A percentile compares a stretch with the other conserved stretches of the same genome.
These are phyloP conservation scores for Brachyopa scutellaris DNA, from an alignment of 2,888 invertebrate genomes.

Conservation along the genomic window DNA sequence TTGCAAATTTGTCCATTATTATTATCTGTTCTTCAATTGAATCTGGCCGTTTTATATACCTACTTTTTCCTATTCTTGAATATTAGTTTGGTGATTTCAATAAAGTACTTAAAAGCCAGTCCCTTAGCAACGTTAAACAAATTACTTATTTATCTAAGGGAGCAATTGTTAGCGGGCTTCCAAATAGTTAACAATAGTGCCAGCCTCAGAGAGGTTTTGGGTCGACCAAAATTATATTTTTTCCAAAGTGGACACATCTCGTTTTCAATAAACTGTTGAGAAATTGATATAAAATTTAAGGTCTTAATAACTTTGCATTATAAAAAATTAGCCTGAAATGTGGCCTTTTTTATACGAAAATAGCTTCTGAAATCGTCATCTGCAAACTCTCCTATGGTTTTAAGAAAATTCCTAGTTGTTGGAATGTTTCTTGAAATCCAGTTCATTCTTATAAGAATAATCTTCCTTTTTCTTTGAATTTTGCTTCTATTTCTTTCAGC, in stretches of 20 bases:
- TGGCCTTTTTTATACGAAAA: background rate
- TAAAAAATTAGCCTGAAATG: background rate
- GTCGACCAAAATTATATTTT: background rate
- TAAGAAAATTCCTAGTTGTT: background rate
- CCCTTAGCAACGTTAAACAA: background rate
- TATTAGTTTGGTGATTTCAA: too few relatives aligned
- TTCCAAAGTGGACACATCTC: background rate
- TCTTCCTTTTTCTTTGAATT: background rate
- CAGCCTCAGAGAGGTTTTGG: background rate
- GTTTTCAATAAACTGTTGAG: background rate
- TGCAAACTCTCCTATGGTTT: background rate
- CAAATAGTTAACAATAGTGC: background rate
- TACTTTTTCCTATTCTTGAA: too few relatives aligned
- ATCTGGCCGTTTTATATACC: too few relatives aligned
- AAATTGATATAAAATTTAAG: background rate
- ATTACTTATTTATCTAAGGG: background rate
- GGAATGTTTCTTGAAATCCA: background rate
- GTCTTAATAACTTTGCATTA: background rate
- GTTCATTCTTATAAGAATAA: background rate
- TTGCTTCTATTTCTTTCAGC: background rate
- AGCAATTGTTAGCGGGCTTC: background rate
- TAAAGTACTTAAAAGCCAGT: too few relatives aligned
- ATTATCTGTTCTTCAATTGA: too few relatives aligned
- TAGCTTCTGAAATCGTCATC: background rate
- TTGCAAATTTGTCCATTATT: too few relatives aligned